A percentile compares a stretch with the other conserved stretches of the same genome.
phyloP scores from a whole-genome alignment of 2,888 invertebrate species.

The Stegophylla sp. region DNA sequence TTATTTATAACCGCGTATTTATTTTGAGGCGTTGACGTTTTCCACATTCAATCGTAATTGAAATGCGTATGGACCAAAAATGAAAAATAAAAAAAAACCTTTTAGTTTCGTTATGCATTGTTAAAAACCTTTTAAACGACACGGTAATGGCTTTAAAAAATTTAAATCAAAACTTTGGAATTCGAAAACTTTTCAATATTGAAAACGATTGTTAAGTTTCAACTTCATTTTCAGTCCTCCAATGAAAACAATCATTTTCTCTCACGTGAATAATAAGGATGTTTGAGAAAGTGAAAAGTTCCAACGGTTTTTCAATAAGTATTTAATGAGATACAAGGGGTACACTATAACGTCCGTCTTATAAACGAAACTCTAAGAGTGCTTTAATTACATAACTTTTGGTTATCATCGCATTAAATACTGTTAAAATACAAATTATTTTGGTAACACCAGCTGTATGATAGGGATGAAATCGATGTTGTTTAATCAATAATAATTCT shows the following conservation, averaged over 20 bases:
- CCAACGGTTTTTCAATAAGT: background rate
- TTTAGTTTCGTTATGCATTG: too few relatives aligned
- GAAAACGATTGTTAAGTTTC: background rate
- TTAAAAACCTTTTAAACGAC: too few relatives aligned
- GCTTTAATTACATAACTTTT: background rate
- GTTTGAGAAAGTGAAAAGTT: background rate
- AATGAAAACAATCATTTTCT: slow-evolving; percentile 3
- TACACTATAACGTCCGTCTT: background rate
- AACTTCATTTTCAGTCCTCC: background rate
- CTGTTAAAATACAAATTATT: background rate
- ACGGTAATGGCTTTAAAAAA: background rate
- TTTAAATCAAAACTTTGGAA: slow-evolving; percentile 6
- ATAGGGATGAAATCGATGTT: too few relatives aligned
- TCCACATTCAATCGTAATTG: too few relatives aligned
- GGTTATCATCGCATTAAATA: background rate
- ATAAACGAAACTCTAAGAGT: background rate
- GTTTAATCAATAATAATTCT: too few relatives aligned
- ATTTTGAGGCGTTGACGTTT: too few relatives aligned
- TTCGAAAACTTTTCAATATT: background rate
- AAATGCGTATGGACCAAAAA: too few relatives aligned
- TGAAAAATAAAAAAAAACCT: too few relatives aligned
- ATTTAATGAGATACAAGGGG: slow-evolving; percentile 8
- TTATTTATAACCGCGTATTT: too few relatives aligned
- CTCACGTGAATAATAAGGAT: background rate
- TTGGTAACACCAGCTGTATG: too few relatives aligned